These are phyloP conservation scores for Emydocephalus ijimae DNA, from an alignment of 2,113 vertebrate species.

Conservation along the genomic window DNA sequence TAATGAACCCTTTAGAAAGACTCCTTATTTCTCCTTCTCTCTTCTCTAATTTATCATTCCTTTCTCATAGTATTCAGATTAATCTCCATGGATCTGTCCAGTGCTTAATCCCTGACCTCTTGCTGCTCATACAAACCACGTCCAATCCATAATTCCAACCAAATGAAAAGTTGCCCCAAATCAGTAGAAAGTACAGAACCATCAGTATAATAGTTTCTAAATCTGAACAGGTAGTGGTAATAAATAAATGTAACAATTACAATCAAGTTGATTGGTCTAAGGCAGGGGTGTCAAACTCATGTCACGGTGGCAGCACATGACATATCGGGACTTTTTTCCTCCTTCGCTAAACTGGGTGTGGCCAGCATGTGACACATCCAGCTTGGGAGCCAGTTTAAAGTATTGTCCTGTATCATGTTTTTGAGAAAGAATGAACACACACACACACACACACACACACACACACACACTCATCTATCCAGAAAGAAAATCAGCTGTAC, in stretches of 20 bases:
- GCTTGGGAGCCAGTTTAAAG: no score
- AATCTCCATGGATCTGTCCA: neutral
- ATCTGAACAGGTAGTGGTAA: neutral
- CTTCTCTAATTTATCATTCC: neutral
- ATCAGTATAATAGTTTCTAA: neutral
- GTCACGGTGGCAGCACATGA: no score
- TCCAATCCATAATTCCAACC: neutral
- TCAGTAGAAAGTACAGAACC: neutral
- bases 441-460: neutral
- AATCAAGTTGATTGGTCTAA: neutral
- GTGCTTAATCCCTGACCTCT: neutral
- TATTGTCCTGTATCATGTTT: neutral
- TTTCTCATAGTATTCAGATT: slow-evolving; percentile 3
- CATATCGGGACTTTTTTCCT: no score
- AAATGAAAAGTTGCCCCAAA: neutral
- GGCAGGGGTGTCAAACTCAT: no score
- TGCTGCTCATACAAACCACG: neutral
- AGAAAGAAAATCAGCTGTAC: neutral
- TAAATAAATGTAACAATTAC: neutral
- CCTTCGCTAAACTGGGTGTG: no score
- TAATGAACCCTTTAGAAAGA: neutral
- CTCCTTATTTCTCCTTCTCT: neutral
- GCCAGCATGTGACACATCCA: no score
- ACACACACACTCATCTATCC: neutral
- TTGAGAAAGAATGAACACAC: neutral